phyloP scores from a whole-genome alignment of 2,113 vertebrate genomes.

The Anguilla rostrata region DNA sequence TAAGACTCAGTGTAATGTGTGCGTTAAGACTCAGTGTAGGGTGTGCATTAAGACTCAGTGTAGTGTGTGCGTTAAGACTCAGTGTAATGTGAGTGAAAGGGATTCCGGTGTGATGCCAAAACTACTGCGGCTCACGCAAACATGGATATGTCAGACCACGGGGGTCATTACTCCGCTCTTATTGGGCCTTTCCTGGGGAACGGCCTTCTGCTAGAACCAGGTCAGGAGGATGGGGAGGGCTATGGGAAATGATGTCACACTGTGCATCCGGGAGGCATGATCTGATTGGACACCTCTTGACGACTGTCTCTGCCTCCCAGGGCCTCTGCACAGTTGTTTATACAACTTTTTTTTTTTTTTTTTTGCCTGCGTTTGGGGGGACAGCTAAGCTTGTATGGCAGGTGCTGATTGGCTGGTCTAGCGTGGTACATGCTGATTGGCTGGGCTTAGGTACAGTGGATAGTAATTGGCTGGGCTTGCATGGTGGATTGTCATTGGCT shows the following conservation, averaged over 20 bases:
- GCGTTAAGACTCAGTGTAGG: not conserved
- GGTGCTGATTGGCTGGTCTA: not conserved
- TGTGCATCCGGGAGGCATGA: no score
- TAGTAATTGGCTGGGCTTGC: not conserved
- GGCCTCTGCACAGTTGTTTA: no score
- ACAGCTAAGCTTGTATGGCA: no score
- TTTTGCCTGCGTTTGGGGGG: no score
- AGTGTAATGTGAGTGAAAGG: constrained; percentile 10
- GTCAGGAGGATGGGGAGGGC: no score
- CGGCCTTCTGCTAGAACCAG: no score
- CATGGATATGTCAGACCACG: no score
- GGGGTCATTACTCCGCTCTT: no score
- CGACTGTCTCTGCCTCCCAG: not conserved
- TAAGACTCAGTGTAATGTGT: constrained; percentile 8
- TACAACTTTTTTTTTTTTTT: no score
- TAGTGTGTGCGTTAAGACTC: not conserved
- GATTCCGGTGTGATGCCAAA: not conserved
- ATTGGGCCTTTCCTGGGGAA: no score
- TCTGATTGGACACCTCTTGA: not conserved
- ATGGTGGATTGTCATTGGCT: not conserved
- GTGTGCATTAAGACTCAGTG: constrained; percentile 11
- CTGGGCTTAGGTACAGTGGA: not conserved
- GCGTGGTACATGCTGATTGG: not conserved
- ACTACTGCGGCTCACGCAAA: no score
- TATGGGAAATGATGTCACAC: not conserved